Conservation (phyloP, 2,888 invertebrate genomes). For the Tupiocoris notatus region DNA sequence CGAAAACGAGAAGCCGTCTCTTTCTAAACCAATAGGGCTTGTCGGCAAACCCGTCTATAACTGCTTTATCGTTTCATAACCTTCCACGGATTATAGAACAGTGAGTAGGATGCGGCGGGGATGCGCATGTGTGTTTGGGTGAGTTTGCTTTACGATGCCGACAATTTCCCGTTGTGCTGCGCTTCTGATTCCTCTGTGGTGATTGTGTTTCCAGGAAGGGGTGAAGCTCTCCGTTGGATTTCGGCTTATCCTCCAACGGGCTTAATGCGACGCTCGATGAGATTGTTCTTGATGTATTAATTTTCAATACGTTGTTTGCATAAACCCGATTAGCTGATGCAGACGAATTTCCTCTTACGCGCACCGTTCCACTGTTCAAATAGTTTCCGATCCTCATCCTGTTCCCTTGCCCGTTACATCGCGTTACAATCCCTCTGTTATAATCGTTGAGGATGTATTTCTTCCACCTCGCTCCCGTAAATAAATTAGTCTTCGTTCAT, state of each 20-base stretch:
- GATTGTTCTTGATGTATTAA: slow-evolving; percentile 32
- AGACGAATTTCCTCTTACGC: neutral
- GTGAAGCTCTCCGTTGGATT: neutral
- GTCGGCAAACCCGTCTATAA: neutral
- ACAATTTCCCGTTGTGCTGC: neutral
- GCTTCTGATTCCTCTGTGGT: neutral
- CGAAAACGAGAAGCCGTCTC: neutral
- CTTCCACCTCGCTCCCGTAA: no score
- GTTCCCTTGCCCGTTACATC: no score
- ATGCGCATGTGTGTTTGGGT: neutral
- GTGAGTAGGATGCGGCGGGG: neutral
- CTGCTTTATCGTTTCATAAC: neutral
- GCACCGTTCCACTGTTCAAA: neutral
- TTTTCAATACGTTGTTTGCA: slow-evolving; percentile 35
- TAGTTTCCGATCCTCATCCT: no score
- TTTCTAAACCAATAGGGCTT: neutral
- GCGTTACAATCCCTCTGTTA: no score
- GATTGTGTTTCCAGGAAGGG: neutral
- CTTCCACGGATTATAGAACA: neutral
- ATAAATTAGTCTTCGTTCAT: no score
- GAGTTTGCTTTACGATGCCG: neutral
- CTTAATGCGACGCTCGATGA: slow-evolving; percentile 6
- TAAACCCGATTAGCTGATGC: slow-evolving; percentile 24
- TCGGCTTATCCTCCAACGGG: neutral
- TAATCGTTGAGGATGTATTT: no score